These are phyloP conservation scores for Nebria brevicollis DNA, from an alignment of 2,888 invertebrate genomes.

Conservation along the genomic window DNA sequence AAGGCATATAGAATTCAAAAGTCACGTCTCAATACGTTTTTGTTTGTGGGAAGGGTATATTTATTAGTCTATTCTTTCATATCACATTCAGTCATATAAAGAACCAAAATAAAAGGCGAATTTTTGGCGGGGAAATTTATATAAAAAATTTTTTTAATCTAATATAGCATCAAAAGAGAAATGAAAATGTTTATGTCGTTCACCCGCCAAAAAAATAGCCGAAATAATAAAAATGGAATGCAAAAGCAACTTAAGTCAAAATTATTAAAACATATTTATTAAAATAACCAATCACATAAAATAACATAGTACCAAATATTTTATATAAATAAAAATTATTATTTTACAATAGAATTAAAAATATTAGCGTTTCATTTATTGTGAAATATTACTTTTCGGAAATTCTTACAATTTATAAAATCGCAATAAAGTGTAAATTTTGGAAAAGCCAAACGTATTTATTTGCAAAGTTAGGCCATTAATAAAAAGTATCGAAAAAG, in stretches of 20 bases:
- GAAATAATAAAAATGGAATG: background rate
- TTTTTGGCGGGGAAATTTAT: background rate
- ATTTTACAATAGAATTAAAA: background rate
- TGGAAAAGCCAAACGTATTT: no score
- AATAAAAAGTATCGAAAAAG: background rate
- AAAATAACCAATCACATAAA: constrained; percentile 15
- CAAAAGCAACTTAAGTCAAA: constrained; percentile 13
- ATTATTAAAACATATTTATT: constrained; percentile 17
- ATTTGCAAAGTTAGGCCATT: no score
- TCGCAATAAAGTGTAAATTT: no score
- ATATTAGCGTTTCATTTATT: background rate
- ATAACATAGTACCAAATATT: constrained; percentile 1
- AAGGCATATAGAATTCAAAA: constrained; percentile 29
- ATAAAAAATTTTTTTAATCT: background rate
- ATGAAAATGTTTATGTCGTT: background rate
- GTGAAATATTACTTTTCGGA: background rate
- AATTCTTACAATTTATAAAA: no score
- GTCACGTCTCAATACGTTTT: background rate
- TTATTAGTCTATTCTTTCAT: constrained; percentile 22
- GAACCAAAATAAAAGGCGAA: background rate
- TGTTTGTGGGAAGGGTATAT: constrained; percentile 3
- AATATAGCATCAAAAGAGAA: background rate
- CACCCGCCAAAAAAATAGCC: background rate
- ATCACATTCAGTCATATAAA: constrained; percentile 17
- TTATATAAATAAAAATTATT: background rate